Evolutionary conservation across 2,888 invertebrate species (phyloP).

Genomic region (Scrobipalpa atriplicella): DNA sequence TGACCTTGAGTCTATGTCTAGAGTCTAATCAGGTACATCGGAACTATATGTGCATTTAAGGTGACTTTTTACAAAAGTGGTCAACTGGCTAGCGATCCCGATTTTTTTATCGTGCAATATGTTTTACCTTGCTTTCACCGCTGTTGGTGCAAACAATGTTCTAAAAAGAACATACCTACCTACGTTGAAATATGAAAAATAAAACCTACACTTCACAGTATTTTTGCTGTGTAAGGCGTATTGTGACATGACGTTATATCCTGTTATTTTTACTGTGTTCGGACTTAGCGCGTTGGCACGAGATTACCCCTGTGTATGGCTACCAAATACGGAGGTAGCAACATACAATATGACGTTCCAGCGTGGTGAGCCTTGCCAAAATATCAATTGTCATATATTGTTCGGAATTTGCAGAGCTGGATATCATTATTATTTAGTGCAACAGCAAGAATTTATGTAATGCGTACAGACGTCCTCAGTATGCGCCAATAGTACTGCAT

Average conservation of each 20-base stretch:
- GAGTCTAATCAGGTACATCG: too few species aligned
- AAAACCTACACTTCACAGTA: too few species aligned
- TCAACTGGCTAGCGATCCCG: too few species aligned
- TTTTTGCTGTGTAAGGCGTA: too few species aligned
- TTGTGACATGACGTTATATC: not conserved
- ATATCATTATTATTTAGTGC: conserved; percentile 14
- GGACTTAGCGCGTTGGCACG: not conserved
- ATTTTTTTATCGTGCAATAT: too few species aligned
- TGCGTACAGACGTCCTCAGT: conserved; percentile 3
- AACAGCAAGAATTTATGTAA: conserved; percentile 1
- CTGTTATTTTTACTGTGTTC: not conserved
- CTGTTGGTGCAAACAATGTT: too few species aligned
- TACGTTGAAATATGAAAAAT: too few species aligned
- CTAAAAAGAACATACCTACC: too few species aligned
- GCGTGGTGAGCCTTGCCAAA: conserved; percentile 28
- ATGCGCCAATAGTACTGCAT: conserved; percentile 1
- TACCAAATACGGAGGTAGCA: not conserved
- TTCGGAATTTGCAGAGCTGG: conserved; percentile 32
- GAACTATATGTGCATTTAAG: too few species aligned
- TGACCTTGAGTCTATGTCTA: too few species aligned
- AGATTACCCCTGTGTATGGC: not conserved
- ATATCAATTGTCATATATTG: conserved; percentile 64
- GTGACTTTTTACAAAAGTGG: too few species aligned
- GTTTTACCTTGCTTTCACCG: too few species aligned
- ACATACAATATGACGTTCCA: not conserved